Percentiles rank a stretch among this genome's conserved stretches.
Evolutionary conservation across 2,797 vertebrate genomes (phyloP).

Genomic region (Alosa sapidissima): DNA sequence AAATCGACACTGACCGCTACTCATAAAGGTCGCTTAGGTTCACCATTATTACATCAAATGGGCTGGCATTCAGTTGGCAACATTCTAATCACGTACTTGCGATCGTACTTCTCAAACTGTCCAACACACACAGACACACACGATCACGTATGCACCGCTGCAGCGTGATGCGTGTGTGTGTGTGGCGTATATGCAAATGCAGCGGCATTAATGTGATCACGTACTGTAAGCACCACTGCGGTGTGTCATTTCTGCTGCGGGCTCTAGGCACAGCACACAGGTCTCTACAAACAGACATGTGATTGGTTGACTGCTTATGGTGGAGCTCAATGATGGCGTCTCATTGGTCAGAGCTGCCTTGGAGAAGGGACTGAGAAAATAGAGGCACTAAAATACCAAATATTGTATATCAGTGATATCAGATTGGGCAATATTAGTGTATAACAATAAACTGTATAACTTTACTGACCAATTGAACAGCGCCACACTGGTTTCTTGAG

Average conservation of each 20-base stretch:
- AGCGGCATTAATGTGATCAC: neutral
- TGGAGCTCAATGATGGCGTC: neutral
- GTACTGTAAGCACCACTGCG: neutral
- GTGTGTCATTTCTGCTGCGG: neutral
- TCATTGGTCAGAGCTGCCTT: conserved; percentile 8
- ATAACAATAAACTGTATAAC: neutral
- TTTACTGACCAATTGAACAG: neutral
- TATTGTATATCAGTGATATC: neutral
- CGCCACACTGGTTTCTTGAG: neutral
- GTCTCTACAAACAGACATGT: too few species aligned
- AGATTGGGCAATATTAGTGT: too few species aligned
- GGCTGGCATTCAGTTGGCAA: too few species aligned
- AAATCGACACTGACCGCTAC: too few species aligned
- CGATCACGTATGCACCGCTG: neutral
- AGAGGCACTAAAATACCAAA: neutral
- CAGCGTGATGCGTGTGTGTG: neutral
- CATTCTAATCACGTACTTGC: too few species aligned
- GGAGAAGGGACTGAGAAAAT: neutral
- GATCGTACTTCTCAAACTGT: too few species aligned
- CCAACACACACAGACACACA: too few species aligned
- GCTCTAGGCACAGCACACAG: neutral
- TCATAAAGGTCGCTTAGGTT: too few species aligned
- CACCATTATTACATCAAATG: too few species aligned
- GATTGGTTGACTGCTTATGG: neutral
- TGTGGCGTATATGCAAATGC: neutral